phyloP scores from a whole-genome alignment of 2,113 vertebrate species.

The Halcyon senegalensis region DNA sequence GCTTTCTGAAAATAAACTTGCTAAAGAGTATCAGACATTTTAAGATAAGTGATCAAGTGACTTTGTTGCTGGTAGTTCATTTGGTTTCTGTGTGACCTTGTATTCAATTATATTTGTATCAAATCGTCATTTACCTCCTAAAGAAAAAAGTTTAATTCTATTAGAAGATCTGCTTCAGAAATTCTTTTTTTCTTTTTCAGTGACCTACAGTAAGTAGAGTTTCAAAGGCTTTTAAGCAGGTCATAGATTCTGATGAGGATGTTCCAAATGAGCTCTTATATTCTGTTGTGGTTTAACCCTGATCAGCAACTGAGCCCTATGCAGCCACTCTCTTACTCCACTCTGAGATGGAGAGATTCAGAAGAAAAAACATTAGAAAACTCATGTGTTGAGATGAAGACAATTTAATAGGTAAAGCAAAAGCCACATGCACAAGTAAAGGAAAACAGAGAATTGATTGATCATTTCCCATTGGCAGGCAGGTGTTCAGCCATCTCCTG shows the following conservation, averaged over 20 bases:
- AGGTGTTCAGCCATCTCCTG: neutral
- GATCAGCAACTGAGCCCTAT: neutral
- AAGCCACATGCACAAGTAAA: neutral
- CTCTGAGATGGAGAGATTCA: neutral
- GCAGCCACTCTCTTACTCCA: neutral
- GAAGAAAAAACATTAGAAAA: neutral
- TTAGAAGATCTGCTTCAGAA: neutral
- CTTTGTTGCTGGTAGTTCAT: neutral
- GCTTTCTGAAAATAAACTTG: conserved; percentile 21
- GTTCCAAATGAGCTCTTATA: neutral
- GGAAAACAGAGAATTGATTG: neutral
- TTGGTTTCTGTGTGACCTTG: neutral
- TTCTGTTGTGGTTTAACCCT: neutral
- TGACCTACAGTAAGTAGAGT: neutral
- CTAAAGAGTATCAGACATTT: neutral
- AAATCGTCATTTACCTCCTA: neutral
- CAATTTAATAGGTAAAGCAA: neutral
- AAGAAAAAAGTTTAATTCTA: neutral
- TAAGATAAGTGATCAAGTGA: neutral
- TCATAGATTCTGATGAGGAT: neutral
- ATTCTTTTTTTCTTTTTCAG: neutral
- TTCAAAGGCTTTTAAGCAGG: neutral
- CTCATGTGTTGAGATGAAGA: neutral
- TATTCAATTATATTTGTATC: neutral
- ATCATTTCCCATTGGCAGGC: neutral